phyloP scores from a whole-genome alignment of 2,888 invertebrate genomes.

The Drosophila robusta region DNA sequence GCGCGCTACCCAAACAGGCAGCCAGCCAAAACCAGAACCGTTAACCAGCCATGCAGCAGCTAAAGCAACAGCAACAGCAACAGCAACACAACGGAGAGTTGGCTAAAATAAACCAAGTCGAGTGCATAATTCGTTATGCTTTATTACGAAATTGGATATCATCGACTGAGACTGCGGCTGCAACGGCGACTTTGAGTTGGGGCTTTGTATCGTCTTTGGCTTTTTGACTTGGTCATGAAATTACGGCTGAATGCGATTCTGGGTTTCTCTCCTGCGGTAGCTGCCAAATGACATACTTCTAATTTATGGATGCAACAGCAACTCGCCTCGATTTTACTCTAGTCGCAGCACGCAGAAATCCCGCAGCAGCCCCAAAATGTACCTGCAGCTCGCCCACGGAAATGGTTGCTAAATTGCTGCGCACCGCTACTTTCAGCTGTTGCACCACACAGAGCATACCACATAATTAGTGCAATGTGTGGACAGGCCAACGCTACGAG shows the following conservation, averaged over 20 bases:
- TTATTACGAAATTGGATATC: slow-evolving; percentile 80
- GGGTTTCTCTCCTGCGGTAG: slow-evolving; percentile 58
- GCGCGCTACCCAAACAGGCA: slow-evolving; percentile 56
- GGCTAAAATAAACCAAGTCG: slow-evolving; percentile 76
- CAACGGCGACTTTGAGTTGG: slow-evolving; percentile 30
- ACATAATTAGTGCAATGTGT: slow-evolving; percentile 77
- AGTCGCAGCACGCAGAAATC: slow-evolving; percentile 17
- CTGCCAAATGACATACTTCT: slow-evolving; percentile 79
- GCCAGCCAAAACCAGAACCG: slow-evolving; percentile 67
- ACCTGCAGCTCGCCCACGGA: slow-evolving; percentile 64
- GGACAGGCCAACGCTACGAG: slow-evolving; percentile 63
- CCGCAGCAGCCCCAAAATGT: slow-evolving; percentile 35
- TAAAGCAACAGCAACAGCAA: not conserved
- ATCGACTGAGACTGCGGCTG: slow-evolving; percentile 49
- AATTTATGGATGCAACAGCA: slow-evolving; percentile 68
- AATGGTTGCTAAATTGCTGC: slow-evolving; percentile 63
- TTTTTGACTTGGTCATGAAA: slow-evolving; percentile 57
- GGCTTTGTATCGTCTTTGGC: slow-evolving; percentile 29
- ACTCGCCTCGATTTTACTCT: slow-evolving; percentile 21
- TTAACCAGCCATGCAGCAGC: slow-evolving; percentile 61
- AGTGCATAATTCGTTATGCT: slow-evolving; percentile 81
- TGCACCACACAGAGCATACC: slow-evolving; percentile 32
- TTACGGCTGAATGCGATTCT: slow-evolving; percentile 62
- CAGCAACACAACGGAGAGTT: slow-evolving; percentile 30
- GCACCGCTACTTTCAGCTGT: slow-evolving; percentile 55